Base-by-base conservation (phyloP, 2,888 invertebrate genomes). In the Esperia sulphurella region DNA sequence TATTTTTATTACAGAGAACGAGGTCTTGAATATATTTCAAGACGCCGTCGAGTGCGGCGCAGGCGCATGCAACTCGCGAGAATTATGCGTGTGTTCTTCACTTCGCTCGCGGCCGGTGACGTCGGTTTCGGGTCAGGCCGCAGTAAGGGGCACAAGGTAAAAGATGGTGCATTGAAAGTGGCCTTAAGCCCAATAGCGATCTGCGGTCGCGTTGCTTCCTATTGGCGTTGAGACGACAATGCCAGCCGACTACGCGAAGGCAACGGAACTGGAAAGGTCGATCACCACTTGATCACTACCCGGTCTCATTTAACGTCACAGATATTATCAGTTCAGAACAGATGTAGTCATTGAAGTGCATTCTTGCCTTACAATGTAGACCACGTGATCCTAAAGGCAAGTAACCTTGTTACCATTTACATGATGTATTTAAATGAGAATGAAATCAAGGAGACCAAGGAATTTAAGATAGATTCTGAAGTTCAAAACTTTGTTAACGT, bases 111-210 rank as follows among this genome's bases (percentile, higher is more conserved):
- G 58, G 61, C 59, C 59, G 59, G 59, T 62, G 61, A 57, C 56
- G 53, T 46, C 57, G 29, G 41, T 85, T 86, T 85, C 75, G 83
- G 88, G 85, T 87, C 86, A 85, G 70, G 75, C 74, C 64, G 71
- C 68, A 67, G 73, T 83, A 89, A 88, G 87, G 83, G 77, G 88
- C 81, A 89, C 89, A 89, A 88, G 89, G 89, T 83, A 83, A 89
- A 86, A 88, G 88, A 89, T 89, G 89, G 89, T 88, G 86, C 89
- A 89, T 88, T 89, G 87, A 87, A 79, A 84, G 81, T 74, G 89
- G 80, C 89, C 89, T 88, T 87, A 89, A 81, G 85, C 87, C 87
- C 87, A 88, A 89, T 88, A 88, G 87, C 86, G 71, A 83, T 82
- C 81, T 83, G 80, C 71, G 83, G 70, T 76, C 77, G 81, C 68